A percentile compares a stretch with the other conserved stretches of the same genome.
These are phyloP conservation scores for Laothoe populi DNA, from an alignment of 2,888 invertebrate genomes.

Conservation along the genomic window DNA sequence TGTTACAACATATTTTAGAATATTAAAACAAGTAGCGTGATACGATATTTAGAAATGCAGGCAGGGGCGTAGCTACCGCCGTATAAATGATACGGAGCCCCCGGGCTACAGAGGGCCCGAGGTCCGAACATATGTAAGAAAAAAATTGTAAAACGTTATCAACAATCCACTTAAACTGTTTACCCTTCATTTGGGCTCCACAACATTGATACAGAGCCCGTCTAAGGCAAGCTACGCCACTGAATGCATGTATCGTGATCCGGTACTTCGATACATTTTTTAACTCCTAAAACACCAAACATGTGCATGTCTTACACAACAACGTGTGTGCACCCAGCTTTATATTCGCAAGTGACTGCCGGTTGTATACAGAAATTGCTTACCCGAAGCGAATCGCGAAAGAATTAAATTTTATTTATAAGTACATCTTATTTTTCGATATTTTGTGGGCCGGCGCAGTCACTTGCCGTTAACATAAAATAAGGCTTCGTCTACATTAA, in stretches of 20 bases:
- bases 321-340: constrained; percentile 25
- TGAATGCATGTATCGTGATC: constrained; percentile 12
- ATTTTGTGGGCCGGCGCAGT: constrained; percentile 36
- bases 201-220: too few relatives aligned
- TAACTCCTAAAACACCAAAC: background rate
- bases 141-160: too few relatives aligned
- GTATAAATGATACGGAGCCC: too few relatives aligned
- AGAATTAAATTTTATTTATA: constrained; percentile 35
- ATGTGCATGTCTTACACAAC: background rate
- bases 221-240: too few relatives aligned
- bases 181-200: too few relatives aligned
- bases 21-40: constrained; percentile 1
- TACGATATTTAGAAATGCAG: constrained; percentile 5
- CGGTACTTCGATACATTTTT: background rate
- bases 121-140: too few relatives aligned
- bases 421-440: constrained; percentile 44
- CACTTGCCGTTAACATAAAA: constrained; percentile 38
- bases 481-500: constrained; percentile 23
- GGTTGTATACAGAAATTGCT: constrained; percentile 39
- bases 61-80: too few relatives aligned
- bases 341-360: constrained; percentile 39
- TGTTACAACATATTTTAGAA: background rate
- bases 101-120: too few relatives aligned
- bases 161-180: too few relatives aligned
- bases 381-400: constrained; percentile 48